Evolutionary conservation across 2,888 invertebrate genomes (phyloP), one percentile per base, ranked within the genome.

Genomic region (Tinea trinotella): DNA sequence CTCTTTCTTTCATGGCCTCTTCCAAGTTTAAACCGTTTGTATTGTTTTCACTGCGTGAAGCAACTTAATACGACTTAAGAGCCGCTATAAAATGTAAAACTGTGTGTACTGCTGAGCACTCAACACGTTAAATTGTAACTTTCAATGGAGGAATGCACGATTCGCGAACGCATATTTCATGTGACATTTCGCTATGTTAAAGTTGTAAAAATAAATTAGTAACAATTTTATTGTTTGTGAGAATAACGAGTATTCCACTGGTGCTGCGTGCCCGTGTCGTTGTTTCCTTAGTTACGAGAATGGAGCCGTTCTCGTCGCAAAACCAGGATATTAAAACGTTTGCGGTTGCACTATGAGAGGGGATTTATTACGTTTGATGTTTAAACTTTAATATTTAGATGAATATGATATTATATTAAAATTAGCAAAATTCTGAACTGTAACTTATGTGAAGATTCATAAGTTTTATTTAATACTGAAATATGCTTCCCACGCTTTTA

Each of bases 111-210:
- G 46, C 19, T n/a, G 46, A 19, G 19, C 7, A 46, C 46, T 46
- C 46, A 19, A 46, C 46, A 46, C 46, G 46, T 46, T 46, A 19
- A 46, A 46, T 46, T 19, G 19, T 9, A 46, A 46, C n/a, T 46
- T 46, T 30, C 30, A 48, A 18, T 50, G 1, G 15, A 69, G 76
- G 79, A 81, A 83, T 82, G 82, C 73, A 74, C 69, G 69, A 72
- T 76, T 71, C 62, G 72, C 66, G 64, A 68, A 66, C 70, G 73
- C 74, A 83, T 84, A 84, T 85, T 84, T 85, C 84, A 83, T 71
- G 81, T 76, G 84, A 83, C 83, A 78, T 80, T 76, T 75, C 82
- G 79, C 84, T 83, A 84, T 85, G 84, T 83, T 81, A 81, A 66
- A 82, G 83, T 78, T 67, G 76, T n/a, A 71, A 69, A 79, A 83